Base-by-base conservation (phyloP, 2,113 vertebrate species). In the Pterocles gutturalis region DNA sequence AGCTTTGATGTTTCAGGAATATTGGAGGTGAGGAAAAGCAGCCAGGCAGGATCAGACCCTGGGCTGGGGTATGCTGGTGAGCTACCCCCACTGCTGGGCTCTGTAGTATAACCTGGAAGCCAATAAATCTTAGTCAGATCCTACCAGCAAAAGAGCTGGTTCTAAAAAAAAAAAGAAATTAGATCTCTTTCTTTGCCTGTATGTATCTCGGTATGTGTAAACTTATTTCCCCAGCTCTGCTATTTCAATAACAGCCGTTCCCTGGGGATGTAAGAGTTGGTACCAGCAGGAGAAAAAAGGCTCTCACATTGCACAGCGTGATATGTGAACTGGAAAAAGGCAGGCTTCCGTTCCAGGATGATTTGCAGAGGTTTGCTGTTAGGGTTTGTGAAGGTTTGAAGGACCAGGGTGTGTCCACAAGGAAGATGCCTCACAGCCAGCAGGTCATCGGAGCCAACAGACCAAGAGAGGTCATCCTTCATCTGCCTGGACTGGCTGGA, bases 371-470 rank as follows among this genome's bases (percentile, higher is more conserved):
- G 13, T 92, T 57, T 87, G 41, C 34, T 60, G 16, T 18, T n/a
- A 11, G 24, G 60, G 9, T 22, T 41, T 22, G 34, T 13, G 85
- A 58, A 15, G 18, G 9, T 81, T 61, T 78, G 65, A 53, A 83
- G 53, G 60, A 91, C 51, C 20, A 3, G 0, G 1, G 11, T 8
- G 57, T 38, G 38, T 7, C 62, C 1, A 1, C 19, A 34, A 48
- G 64, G 64, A 84, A 64, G 34, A 15, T 5, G 33, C 24, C 29
- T 53, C 9, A 4, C 33, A 64, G 20, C 3, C 34, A 41, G 29
- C 33, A 53, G 61, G 15, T 53, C 62, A 21, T 4, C 26, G 29
- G 33, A 69, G 28, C 36, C 19, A 43, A 49, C 29, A 70, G 45
- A 80, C 2, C 13, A 29, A 38, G 61, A 87, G 26, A 12, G 14